A percentile compares a stretch with the other conserved stretches of the same genome.
Evolutionary conservation across 1,140 invertebrate genomes (phyloP).

Genomic region (Drosophila bocqueti): DNA sequence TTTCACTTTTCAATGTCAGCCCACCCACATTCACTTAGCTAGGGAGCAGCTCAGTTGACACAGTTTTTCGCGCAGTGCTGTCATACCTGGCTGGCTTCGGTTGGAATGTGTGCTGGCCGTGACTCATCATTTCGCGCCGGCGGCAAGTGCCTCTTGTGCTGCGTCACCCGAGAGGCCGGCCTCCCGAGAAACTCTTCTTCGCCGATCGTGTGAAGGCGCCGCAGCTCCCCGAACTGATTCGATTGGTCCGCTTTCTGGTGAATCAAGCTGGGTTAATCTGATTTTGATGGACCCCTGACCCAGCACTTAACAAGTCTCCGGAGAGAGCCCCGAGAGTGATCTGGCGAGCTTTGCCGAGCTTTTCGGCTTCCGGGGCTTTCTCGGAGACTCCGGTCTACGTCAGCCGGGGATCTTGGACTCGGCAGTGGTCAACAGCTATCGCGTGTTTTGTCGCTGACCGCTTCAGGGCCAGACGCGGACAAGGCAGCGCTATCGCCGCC

Average conservation of each 20-base stretch:
- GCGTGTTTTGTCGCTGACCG: slow-evolving; percentile 34
- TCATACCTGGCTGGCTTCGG: slow-evolving; percentile 28
- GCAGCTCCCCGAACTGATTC: not conserved
- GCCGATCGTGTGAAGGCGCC: slow-evolving; percentile 44
- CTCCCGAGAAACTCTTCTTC: slow-evolving; percentile 10
- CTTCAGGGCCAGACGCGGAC: slow-evolving; percentile 37
- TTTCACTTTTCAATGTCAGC: slow-evolving; percentile 25
- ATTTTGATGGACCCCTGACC: slow-evolving; percentile 32
- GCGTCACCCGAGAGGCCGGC: slow-evolving; percentile 39
- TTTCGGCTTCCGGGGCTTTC: slow-evolving; percentile 5
- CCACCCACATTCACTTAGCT: not conserved
- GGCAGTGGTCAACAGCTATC: slow-evolving; percentile 23
- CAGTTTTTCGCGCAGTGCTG: slow-evolving; percentile 29
- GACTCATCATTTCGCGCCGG: slow-evolving; percentile 20
- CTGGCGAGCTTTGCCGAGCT: slow-evolving; percentile 26
- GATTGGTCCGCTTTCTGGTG: slow-evolving; percentile 14
- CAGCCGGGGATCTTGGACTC: slow-evolving; percentile 11
- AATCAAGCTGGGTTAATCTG: slow-evolving; percentile 31
- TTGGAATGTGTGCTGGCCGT: slow-evolving; percentile 24
- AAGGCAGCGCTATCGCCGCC: slow-evolving; percentile 11
- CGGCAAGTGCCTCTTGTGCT: slow-evolving; percentile 32
- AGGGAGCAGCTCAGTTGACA: not conserved
- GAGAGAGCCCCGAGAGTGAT: slow-evolving; percentile 6
- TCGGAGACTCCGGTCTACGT: slow-evolving; percentile 1
- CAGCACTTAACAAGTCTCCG: slow-evolving; percentile 14